These are phyloP conservation scores for Aythya baeri DNA, from an alignment of 2,113 vertebrate genomes.

Conservation along the genomic window DNA sequence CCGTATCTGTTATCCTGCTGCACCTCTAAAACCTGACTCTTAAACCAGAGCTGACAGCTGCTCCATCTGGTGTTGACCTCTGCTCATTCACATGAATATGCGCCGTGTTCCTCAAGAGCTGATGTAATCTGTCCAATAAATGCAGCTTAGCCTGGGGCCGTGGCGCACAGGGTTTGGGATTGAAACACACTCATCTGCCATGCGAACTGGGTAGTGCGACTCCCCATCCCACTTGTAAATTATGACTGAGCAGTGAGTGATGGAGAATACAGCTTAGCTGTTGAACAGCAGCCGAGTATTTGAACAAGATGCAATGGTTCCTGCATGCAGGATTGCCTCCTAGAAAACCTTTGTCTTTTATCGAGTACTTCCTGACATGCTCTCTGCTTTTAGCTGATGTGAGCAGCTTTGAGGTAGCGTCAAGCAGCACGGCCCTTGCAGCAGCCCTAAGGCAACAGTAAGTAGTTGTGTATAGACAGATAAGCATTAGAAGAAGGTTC, in stretches of 20 bases:
- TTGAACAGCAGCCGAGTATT: neutral
- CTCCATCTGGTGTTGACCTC: conserved; percentile 34
- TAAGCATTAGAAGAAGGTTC: neutral
- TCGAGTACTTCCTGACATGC: neutral
- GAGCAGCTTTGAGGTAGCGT: neutral
- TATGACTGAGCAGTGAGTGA: neutral
- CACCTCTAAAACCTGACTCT: neutral
- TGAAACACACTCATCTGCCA: neutral
- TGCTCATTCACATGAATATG: neutral
- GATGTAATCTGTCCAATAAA: neutral
- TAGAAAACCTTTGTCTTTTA: neutral
- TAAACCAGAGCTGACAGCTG: conserved; percentile 29
- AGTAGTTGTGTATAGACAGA: neutral
- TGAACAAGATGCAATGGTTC: neutral
- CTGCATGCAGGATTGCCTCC: neutral
- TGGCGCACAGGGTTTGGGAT: fast-evolving
- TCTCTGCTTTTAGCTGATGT: neutral
- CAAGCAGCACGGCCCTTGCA: neutral
- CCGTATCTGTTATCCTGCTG: neutral
- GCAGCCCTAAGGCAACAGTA: neutral
- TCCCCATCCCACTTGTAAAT: neutral
- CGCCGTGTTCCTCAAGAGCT: neutral
- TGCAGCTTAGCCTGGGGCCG: neutral
- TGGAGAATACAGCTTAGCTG: neutral
- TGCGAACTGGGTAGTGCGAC: neutral